Base-by-base conservation (phyloP, 1,140 invertebrate genomes). In the Sarcophaga peregrina region DNA sequence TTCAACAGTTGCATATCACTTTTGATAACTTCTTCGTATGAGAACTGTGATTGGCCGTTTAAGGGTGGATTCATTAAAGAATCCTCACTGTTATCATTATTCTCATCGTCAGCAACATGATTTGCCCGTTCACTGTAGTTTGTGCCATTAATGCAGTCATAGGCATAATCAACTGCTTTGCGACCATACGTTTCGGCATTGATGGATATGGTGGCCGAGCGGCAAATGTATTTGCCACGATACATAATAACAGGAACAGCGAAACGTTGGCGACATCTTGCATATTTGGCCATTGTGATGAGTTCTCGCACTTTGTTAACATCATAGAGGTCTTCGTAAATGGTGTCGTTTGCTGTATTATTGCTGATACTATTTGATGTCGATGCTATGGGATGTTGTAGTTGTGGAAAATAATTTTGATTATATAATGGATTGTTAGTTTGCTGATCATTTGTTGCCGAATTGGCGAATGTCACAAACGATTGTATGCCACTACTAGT, bases 201-300 rank as follows among this genome's bases (percentile, higher is more conserved):
- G 78, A 95, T 93, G 37, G 94, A 93, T 13, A 95, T 86, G 2
- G 94, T 95, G 3, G 94, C 92, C 15, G 94, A 95, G 58, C 94
- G 92, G 89, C 94, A 95, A 48, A 95, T 92, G 83, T 94, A 93
- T 90, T 95, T 96, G 75, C 95, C 95, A 83, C 95, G 93, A 87
- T 93, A 96, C 74, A 96, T 91, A 85, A 97, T 96, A 6, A 96
- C 95, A 54, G 96, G 95, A 58, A 95, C 90, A 48, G 95, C 95
- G 91, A 96, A 96, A 86, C 96, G 92, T 82, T 94, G 93, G 83
- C 96, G 92, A 91, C 95, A 96, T 85, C 91, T 86, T 6, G 93
- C 93, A 85, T 92, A 92, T 86, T 93, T 92, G 13, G 93, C 94
- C 85, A 92, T 93, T 74, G 91, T 93, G 9, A 94, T 93, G 83